Conservation (phyloP, 2,888 invertebrate species). For the Stratiomys singularior region DNA sequence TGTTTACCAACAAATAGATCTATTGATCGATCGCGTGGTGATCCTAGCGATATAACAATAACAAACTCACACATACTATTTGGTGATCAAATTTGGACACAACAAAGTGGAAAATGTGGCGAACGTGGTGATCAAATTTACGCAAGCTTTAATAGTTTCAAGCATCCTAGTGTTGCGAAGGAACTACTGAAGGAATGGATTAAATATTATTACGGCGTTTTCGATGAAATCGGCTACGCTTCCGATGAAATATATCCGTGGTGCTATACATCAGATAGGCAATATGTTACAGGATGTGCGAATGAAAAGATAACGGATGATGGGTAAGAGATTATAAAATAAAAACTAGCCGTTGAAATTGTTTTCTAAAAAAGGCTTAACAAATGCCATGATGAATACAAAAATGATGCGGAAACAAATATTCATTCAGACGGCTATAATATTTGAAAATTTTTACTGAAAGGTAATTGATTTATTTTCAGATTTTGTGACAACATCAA, state of each 20-base stretch:
- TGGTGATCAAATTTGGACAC: constrained; percentile 69
- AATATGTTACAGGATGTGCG: constrained; percentile 67
- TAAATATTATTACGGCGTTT: constrained; percentile 75
- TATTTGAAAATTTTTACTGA: background rate
- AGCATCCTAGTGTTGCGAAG: constrained; percentile 55
- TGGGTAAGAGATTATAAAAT: constrained; percentile 63
- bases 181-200: constrained; percentile 72
- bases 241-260: constrained; percentile 71
- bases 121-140: constrained; percentile 70
- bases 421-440: too few species aligned
- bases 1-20: constrained; percentile 62
- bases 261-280: constrained; percentile 65
- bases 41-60: constrained; percentile 68
- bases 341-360: too few species aligned
- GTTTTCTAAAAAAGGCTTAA: too few species aligned
- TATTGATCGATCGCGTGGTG: constrained; percentile 65
- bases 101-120: constrained; percentile 72
- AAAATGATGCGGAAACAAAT: too few species aligned
- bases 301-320: constrained; percentile 67
- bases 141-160: constrained; percentile 65
- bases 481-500: constrained; percentile 48
- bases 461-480: constrained; percentile 8
- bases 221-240: constrained; percentile 72
- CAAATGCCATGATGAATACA: too few species aligned
- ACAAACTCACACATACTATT: constrained; percentile 68